Evolutionary conservation across 2,113 vertebrate genomes (phyloP).

Genomic region (Ciconia stormi): DNA sequence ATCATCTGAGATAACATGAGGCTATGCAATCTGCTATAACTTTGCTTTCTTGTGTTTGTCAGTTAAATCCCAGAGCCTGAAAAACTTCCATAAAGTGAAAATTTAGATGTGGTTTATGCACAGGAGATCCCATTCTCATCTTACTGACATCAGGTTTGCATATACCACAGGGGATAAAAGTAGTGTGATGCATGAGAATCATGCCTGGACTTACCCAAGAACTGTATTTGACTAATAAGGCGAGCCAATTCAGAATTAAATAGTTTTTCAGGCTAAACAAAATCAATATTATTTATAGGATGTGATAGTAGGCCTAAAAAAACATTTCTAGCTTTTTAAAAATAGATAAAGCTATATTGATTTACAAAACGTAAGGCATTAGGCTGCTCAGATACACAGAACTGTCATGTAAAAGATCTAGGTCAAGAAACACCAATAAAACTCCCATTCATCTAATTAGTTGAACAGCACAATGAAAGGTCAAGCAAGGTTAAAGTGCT

Average conservation of each 20-base stretch:
- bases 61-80: not conserved
- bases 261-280: slow-evolving; percentile 50
- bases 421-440: slow-evolving; percentile 28
- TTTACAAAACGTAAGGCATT: slow-evolving; percentile 33
- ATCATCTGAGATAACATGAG: not conserved
- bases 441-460: slow-evolving; percentile 18
- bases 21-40: not conserved
- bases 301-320: not conserved
- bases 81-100: slow-evolving; percentile 13
- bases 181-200: not conserved
- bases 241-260: slow-evolving; percentile 60
- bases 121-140: not conserved
- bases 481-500: slow-evolving; percentile 31
- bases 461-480: not conserved
- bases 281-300: slow-evolving; percentile 61
- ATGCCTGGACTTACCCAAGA: not conserved
- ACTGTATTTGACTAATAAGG: slow-evolving; percentile 58
- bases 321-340: slow-evolving; percentile 7
- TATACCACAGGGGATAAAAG: not conserved
- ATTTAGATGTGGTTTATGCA: not conserved
- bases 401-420: slow-evolving; percentile 6
- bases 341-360: slow-evolving; percentile 51
- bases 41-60: not conserved
- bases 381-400: not conserved
- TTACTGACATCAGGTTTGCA: not conserved